Evolutionary conservation across 2,113 vertebrate genomes (phyloP).

Genomic region (Callipepla squamata): DNA sequence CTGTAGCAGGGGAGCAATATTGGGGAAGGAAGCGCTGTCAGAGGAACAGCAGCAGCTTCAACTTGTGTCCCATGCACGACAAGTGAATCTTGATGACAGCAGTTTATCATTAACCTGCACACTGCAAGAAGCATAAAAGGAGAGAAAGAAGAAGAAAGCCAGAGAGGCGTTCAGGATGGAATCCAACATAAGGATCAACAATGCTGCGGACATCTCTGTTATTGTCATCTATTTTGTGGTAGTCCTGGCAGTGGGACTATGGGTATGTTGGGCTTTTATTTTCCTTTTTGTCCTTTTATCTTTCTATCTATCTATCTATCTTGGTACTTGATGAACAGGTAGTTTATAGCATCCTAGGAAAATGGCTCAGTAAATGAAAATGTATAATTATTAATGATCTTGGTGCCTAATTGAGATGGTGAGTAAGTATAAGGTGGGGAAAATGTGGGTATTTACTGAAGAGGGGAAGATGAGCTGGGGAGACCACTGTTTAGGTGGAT

Average conservation of each 20-base stretch:
- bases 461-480: background rate
- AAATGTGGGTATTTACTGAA: background rate
- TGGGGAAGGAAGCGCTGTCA: background rate
- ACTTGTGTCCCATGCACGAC: conserved; percentile 27
- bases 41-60: conserved; percentile 18
- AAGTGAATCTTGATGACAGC: conserved; percentile 52
- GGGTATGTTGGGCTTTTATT: conserved; percentile 82
- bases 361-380: background rate
- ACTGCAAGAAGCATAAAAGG: conserved; percentile 60
- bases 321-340: background rate
- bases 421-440: background rate
- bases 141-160: conserved; percentile 11
- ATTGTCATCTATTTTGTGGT: conserved; percentile 93
- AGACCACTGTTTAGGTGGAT: background rate
- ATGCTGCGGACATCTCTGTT: conserved; percentile 91
- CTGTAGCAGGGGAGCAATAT: background rate
- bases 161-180: conserved; percentile 33
- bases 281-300: background rate
- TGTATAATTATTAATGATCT: background rate
- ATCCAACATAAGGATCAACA: conserved; percentile 77
- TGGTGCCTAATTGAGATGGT: background rate
- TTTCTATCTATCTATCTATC: too few relatives aligned
- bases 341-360: background rate
- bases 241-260: conserved; percentile 91
- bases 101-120: conserved; percentile 79